These are phyloP conservation scores for Drosophila picticornis DNA, from an alignment of 2,888 invertebrate species.

Conservation along the genomic window DNA sequence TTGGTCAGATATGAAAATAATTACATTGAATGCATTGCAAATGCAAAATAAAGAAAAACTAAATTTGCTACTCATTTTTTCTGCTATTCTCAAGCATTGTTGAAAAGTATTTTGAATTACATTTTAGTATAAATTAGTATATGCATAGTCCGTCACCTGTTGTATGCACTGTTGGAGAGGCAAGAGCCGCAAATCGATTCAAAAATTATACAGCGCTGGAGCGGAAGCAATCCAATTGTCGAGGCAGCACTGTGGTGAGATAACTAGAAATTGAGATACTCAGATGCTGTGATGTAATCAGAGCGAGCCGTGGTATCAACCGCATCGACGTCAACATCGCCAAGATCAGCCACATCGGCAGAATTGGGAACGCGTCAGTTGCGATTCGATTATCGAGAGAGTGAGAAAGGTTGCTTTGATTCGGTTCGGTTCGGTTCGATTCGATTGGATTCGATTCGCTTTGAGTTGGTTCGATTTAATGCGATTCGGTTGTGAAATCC, in stretches of 20 bases:
- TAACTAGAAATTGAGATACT: conserved; percentile 6
- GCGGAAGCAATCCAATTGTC: neutral
- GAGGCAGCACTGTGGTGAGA: conserved; percentile 4
- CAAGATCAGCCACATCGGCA: conserved; percentile 4
- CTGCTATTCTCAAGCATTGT: neutral
- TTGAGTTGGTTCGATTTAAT: neutral
- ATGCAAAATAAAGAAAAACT: too few relatives aligned
- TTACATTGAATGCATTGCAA: neutral
- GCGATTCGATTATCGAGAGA: conserved; percentile 50
- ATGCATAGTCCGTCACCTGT: neutral
- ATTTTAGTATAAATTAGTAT: neutral
- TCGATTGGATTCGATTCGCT: neutral
- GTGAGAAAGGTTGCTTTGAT: conserved; percentile 24
- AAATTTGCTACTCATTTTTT: neutral
- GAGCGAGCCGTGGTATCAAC: neutral
- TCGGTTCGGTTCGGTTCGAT: neutral
- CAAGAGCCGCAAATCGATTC: neutral
- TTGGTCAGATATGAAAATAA: neutral
- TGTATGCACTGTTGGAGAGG: neutral
- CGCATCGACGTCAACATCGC: conserved; percentile 1
- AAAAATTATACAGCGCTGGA: neutral
- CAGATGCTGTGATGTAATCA: conserved; percentile 8
- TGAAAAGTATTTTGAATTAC: neutral
- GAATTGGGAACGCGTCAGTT: conserved; percentile 50
- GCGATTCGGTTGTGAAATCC: conserved; percentile 8